A percentile compares a stretch with the other conserved stretches of the same genome.
Evolutionary conservation across 2,113 vertebrate species (phyloP).

Genomic region (Clupea harengus): DNA sequence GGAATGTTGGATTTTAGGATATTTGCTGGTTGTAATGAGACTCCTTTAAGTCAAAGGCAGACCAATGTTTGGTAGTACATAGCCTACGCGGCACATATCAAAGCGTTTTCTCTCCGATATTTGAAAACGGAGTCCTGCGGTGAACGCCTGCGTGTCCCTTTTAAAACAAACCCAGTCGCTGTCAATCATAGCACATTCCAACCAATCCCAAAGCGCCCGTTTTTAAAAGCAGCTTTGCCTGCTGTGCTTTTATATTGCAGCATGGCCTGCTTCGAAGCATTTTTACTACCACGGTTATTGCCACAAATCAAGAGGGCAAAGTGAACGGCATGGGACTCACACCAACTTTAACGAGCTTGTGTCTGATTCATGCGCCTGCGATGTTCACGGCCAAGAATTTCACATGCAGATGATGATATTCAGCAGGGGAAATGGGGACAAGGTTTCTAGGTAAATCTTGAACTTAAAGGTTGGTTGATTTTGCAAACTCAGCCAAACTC

Average conservation of each 20-base stretch:
- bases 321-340: conserved; percentile 77
- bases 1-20: conserved; percentile 27
- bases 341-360: conserved; percentile 70
- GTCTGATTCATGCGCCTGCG: conserved; percentile 65
- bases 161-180: conserved; percentile 96
- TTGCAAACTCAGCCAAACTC: conserved; percentile 63
- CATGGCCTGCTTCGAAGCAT: conserved; percentile 95
- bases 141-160: conserved; percentile 95
- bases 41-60: conserved; percentile 64
- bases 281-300: conserved; percentile 91
- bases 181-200: conserved; percentile 89
- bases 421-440: conserved; percentile 63
- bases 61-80: conserved; percentile 66
- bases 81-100: conserved; percentile 86
- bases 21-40: conserved; percentile 47
- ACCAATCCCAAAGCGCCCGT: conserved; percentile 93
- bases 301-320: conserved; percentile 88
- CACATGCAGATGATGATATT: conserved; percentile 75
- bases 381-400: conserved; percentile 72
- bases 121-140: conserved; percentile 95
- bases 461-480: conserved; percentile 52
- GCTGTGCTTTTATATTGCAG: conserved; percentile 99
- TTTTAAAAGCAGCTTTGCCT: conserved; percentile 92
- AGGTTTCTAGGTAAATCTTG: conserved; percentile 59
- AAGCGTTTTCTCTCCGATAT: conserved; percentile 92